Evolutionary conservation across 2,888 invertebrate species (phyloP).

Genomic region (Leucophenga montana): DNA sequence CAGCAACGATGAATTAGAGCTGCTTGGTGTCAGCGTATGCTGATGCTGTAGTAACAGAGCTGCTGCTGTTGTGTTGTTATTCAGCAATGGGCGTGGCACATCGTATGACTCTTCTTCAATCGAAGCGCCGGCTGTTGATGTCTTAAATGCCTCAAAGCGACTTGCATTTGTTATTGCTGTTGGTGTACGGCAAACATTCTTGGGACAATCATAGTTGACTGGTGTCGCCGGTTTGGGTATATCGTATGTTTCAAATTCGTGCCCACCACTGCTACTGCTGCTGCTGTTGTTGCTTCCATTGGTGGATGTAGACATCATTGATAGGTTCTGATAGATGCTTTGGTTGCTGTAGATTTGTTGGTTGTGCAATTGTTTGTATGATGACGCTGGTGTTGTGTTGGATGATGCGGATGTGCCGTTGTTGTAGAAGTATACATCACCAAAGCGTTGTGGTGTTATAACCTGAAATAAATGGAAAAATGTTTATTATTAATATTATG

Average conservation of each 20-base stretch:
- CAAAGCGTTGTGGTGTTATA: slow-evolving; percentile 81
- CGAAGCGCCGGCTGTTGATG: slow-evolving; percentile 66
- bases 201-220: slow-evolving; percentile 75
- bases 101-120: slow-evolving; percentile 78
- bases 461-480: slow-evolving; percentile 74
- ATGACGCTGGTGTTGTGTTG: slow-evolving; percentile 34
- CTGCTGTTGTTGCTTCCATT: slow-evolving; percentile 32
- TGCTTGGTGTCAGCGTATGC: slow-evolving; percentile 78
- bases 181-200: slow-evolving; percentile 70
- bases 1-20: slow-evolving; percentile 79
- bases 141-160: slow-evolving; percentile 68
- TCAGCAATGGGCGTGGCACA: slow-evolving; percentile 76
- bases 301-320: slow-evolving; percentile 60
- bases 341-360: slow-evolving; percentile 65
- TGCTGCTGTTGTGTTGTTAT: slow-evolving; percentile 40
- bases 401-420: slow-evolving; percentile 40
- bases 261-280: slow-evolving; percentile 25
- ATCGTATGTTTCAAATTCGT: slow-evolving; percentile 74
- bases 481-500: slow-evolving; percentile 3
- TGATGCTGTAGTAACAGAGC: slow-evolving; percentile 71
- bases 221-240: slow-evolving; percentile 79
- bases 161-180: slow-evolving; percentile 49
- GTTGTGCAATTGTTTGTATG: slow-evolving; percentile 34
- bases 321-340: slow-evolving; percentile 69
- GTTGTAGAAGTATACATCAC: slow-evolving; percentile 83